Percentiles rank a stretch among this genome's conserved stretches.
Evolutionary conservation across 2,113 vertebrate genomes (phyloP).

Genomic region (Dicaeum eximium): DNA sequence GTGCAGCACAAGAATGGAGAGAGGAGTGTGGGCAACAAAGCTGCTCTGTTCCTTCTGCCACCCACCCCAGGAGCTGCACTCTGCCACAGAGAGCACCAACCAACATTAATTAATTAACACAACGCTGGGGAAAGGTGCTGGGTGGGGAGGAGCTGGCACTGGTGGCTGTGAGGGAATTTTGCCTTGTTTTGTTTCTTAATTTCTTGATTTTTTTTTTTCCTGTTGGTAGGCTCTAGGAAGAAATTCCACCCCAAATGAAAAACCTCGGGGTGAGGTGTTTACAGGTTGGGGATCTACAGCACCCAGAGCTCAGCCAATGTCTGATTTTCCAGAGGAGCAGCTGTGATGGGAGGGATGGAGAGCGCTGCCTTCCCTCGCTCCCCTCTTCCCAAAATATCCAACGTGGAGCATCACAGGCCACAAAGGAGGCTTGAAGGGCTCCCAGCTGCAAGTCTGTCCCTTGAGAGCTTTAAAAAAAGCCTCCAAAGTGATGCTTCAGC

Average conservation of each 20-base stretch:
- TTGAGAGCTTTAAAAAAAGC: background rate
- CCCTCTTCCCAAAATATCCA: conserved; percentile 34
- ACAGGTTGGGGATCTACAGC: background rate
- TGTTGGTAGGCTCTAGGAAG: background rate
- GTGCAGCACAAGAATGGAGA: conserved; percentile 42
- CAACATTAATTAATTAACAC: background rate
- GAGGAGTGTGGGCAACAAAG: conserved; percentile 39
- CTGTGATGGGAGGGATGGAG: background rate
- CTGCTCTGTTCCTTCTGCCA: conserved; percentile 45
- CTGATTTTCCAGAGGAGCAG: background rate
- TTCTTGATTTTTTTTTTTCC: background rate
- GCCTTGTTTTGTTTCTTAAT: background rate
- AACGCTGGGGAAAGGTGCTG: background rate
- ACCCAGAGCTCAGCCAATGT: background rate
- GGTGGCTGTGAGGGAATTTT: background rate
- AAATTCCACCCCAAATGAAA: background rate
- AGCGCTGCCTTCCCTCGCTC: background rate
- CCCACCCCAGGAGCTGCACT: background rate
- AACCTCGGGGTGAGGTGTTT: background rate
- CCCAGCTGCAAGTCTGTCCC: conserved; percentile 34
- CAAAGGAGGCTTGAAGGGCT: conserved; percentile 16
- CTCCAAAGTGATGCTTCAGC: background rate
- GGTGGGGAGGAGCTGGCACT: background rate
- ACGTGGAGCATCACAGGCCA: background rate
- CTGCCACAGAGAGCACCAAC: background rate